A percentile compares a stretch with the other conserved stretches of the same genome.
Conservation (phyloP, 2,888 invertebrate species). For the Tinea pellionella region DNA sequence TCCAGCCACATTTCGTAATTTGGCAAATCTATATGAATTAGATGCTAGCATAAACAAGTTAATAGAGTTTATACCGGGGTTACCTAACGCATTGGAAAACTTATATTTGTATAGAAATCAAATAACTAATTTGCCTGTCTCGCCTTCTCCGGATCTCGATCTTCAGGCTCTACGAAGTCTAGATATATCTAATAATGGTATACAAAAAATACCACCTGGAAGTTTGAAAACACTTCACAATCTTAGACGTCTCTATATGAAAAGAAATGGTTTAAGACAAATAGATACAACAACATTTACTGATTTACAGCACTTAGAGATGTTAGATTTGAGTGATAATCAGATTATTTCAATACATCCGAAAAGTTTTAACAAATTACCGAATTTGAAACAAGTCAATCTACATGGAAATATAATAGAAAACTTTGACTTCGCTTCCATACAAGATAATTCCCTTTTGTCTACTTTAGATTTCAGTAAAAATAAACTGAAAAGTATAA, state of each 20-base stretch:
- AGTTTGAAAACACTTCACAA: conserved; percentile 75
- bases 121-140: conserved; percentile 73
- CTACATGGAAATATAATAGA: conserved; percentile 82
- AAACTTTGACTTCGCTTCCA: conserved; percentile 74
- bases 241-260: conserved; percentile 76
- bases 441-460: conserved; percentile 74
- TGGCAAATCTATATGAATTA: conserved; percentile 81
- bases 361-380: conserved; percentile 72
- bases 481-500: conserved; percentile 78
- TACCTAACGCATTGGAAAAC: conserved; percentile 82
- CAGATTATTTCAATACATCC: conserved; percentile 75
- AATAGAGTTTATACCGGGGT: conserved; percentile 79
- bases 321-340: conserved; percentile 81
- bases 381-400: conserved; percentile 76
- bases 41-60: conserved; percentile 81
- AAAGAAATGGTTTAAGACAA: conserved; percentile 77
- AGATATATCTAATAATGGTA: conserved; percentile 80
- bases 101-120: conserved; percentile 78
- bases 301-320: conserved; percentile 77
- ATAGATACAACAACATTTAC: conserved; percentile 78
- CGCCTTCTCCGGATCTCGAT: conserved; percentile 76
- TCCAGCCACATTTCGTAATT: conserved; percentile 80
- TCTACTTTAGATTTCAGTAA: conserved; percentile 79
- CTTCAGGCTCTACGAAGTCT: conserved; percentile 79
- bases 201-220: conserved; percentile 76